Conservation (phyloP, 2,797 vertebrate genomes). For the Melanotaenia boesemani region DNA sequence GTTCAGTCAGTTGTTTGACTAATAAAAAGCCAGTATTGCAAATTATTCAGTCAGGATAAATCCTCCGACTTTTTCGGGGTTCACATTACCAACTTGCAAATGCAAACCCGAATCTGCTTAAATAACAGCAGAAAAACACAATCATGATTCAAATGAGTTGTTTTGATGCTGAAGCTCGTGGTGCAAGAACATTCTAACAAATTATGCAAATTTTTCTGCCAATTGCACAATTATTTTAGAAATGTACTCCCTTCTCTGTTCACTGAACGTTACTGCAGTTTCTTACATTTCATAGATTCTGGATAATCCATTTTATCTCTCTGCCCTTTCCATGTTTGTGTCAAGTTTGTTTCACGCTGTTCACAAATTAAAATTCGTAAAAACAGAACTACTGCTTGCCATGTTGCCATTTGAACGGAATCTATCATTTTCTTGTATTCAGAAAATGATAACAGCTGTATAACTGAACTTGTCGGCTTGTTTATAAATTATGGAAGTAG, state of each 20-base stretch:
- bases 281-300: constrained; percentile 7
- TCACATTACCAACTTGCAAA: constrained; percentile 28
- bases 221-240: not conserved
- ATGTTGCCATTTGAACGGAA: not conserved
- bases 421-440: not conserved
- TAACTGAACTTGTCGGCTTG: constrained; percentile 12
- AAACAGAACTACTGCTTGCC: constrained; percentile 1
- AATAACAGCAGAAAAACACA: constrained; percentile 8
- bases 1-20: constrained; percentile 35
- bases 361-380: constrained; percentile 22
- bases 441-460: constrained; percentile 3
- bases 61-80: constrained; percentile 30
- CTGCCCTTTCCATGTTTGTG: not conserved
- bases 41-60: constrained; percentile 33
- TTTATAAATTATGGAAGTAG: constrained; percentile 19
- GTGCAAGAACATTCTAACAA: constrained; percentile 12
- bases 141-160: constrained; percentile 9
- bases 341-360: constrained; percentile 10
- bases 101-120: constrained; percentile 36
- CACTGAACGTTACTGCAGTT: not conserved
- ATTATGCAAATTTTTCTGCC: constrained; percentile 17
- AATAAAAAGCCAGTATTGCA: constrained; percentile 23
- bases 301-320: not conserved
- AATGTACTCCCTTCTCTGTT: not conserved
- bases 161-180: not conserved